Conservation (phyloP, 2,797 vertebrate species). For the Neosilurus hyrtlii region DNA sequence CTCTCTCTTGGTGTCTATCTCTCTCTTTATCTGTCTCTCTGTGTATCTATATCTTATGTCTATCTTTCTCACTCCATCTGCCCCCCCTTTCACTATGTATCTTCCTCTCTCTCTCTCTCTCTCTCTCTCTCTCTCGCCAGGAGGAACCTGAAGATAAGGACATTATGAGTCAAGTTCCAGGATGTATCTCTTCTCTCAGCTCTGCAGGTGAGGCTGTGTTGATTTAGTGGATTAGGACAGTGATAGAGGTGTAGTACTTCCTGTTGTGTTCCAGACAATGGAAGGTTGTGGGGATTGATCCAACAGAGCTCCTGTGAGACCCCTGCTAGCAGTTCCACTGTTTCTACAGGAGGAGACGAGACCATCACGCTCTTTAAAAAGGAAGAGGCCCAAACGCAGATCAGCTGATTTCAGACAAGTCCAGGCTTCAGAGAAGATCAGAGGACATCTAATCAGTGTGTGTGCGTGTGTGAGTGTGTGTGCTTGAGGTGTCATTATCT, state of each 20-base stretch:
- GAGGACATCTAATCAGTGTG: neutral
- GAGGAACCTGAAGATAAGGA: conserved; percentile 27
- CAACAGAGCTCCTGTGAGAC: neutral
- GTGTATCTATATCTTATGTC: no score
- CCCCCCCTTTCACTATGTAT: neutral
- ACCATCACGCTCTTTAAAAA: neutral
- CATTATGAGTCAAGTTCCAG: neutral
- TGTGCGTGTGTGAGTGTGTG: neutral
- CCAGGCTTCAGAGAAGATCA: neutral
- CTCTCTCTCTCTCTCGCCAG: neutral
- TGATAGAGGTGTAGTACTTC: neutral
- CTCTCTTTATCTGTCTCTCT: neutral
- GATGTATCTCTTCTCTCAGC: neutral
- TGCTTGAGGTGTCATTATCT: neutral
- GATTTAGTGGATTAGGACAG: neutral
- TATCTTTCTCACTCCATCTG: neutral
- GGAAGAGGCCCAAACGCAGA: neutral
- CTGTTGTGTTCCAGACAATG: neutral
- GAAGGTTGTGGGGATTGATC: neutral
- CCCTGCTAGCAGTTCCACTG: neutral
- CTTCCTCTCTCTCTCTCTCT: neutral
- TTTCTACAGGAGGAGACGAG: neutral
- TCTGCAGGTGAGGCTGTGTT: neutral
- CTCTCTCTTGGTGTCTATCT: neutral
- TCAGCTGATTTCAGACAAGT: neutral